phyloP scores from a whole-genome alignment of 2,888 invertebrate species.

The Oscheius myriophilus region DNA sequence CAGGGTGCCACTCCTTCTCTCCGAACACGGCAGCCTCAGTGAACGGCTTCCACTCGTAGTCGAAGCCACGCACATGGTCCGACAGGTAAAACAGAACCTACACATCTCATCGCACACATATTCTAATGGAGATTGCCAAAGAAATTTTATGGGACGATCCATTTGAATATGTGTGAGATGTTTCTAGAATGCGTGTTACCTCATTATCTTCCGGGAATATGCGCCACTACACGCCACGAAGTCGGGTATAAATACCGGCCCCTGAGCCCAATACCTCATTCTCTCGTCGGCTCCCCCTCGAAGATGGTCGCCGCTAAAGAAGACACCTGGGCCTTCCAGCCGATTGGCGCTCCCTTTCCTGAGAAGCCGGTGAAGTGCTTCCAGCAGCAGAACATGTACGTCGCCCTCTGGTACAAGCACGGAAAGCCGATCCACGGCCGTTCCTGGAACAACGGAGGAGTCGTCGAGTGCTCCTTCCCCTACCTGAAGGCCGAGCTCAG shows the following conservation, averaged over 20 bases:
- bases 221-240: no score
- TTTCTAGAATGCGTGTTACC: no score
- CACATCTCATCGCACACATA: no score
- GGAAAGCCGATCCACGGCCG: no score
- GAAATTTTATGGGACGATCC: no score
- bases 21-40: slow-evolving; percentile 60
- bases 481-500: slow-evolving; percentile 58
- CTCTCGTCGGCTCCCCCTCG: neutral
- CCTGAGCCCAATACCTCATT: no score
- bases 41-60: slow-evolving; percentile 66
- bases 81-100: slow-evolving; percentile 54
- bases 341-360: slow-evolving; percentile 50
- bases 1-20: slow-evolving; percentile 58
- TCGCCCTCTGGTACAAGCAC: slow-evolving; percentile 57
- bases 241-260: no score
- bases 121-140: slow-evolving; percentile 60
- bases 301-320: no score
- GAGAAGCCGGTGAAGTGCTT: slow-evolving; percentile 45
- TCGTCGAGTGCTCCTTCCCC: slow-evolving; percentile 64
- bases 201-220: no score
- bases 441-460: slow-evolving; percentile 66
- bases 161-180: no score
- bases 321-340: slow-evolving; percentile 55
- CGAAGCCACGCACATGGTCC: slow-evolving; percentile 65
- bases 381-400: slow-evolving; percentile 51